Evolutionary conservation across 2,113 vertebrate genomes (phyloP).

Genomic region (Dicentrarchus labrax): DNA sequence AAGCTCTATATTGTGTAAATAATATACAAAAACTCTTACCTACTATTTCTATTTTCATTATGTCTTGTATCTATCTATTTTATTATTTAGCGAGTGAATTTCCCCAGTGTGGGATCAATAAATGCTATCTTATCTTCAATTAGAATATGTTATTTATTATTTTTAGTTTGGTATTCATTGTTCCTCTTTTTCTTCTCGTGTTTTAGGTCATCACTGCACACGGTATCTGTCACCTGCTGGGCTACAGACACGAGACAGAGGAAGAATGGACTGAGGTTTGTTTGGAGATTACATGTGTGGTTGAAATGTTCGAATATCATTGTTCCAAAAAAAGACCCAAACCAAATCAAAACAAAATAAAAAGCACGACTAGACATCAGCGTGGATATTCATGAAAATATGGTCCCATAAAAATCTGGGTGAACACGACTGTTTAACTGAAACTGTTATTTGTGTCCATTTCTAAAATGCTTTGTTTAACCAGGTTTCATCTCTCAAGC

Average conservation of each 20-base stretch:
- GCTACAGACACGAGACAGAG: slow-evolving; percentile 89
- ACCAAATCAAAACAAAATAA: not conserved
- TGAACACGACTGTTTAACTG: too few relatives aligned
- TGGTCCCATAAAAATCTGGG: not conserved
- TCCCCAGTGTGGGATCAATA: too few relatives aligned
- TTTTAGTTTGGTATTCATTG: not conserved
- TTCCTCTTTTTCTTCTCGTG: not conserved
- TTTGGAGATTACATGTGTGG: not conserved
- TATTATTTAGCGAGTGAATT: too few relatives aligned
- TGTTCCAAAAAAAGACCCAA: not conserved
- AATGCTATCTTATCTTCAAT: too few relatives aligned
- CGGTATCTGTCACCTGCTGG: slow-evolving; percentile 93
- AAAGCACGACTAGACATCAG: not conserved
- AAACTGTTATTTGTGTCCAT: not conserved
- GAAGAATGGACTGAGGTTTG: slow-evolving; percentile 89
- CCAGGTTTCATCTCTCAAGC: not conserved
- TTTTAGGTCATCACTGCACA: slow-evolving; percentile 89
- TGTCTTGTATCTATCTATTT: too few relatives aligned
- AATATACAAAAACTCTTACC: too few relatives aligned
- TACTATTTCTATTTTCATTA: too few relatives aligned
- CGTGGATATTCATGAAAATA: too few relatives aligned
- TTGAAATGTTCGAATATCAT: not conserved
- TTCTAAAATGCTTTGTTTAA: not conserved
- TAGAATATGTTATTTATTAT: too few relatives aligned
- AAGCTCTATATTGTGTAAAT: too few relatives aligned